Conservation (phyloP, 2,113 vertebrate genomes). For the Pituophis catenifer region DNA sequence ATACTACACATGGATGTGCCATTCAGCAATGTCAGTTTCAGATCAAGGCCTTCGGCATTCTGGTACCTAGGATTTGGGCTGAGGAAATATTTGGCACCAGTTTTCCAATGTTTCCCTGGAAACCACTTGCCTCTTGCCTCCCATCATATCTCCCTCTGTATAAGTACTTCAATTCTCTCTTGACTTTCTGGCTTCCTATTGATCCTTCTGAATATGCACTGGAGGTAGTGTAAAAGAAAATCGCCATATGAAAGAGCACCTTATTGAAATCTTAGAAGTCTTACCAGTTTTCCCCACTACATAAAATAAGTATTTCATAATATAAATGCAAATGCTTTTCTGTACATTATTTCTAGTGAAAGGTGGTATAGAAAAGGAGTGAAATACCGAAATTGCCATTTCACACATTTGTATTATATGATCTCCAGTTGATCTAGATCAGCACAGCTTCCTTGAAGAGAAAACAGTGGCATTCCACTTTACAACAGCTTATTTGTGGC, state of each 20-base stretch:
- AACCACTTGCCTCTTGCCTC: not conserved
- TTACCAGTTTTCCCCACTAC: not conserved
- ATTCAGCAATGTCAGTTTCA: not conserved
- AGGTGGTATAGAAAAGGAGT: not conserved
- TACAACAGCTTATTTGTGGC: constrained; percentile 27
- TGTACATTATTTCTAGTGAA: constrained; percentile 7
- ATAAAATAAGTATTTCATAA: not conserved
- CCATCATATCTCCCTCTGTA: not conserved
- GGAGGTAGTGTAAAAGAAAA: not conserved
- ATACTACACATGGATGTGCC: not conserved
- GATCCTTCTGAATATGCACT: not conserved
- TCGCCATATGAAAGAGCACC: not conserved
- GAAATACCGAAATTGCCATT: constrained; percentile 18
- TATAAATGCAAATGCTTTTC: not conserved
- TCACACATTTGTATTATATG: constrained; percentile 22
- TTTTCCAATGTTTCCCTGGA: not conserved
- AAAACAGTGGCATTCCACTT: constrained; percentile 20
- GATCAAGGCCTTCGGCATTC: not conserved
- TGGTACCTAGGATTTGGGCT: not conserved
- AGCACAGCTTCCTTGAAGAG: constrained; percentile 16
- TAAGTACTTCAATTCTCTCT: not conserved
- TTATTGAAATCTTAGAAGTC: not conserved
- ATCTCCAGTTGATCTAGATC: constrained; percentile 6
- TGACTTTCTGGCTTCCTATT: not conserved
- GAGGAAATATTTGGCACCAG: not conserved